phyloP scores from a whole-genome alignment of 2,888 invertebrate genomes.

The Amaurobius ferox region DNA sequence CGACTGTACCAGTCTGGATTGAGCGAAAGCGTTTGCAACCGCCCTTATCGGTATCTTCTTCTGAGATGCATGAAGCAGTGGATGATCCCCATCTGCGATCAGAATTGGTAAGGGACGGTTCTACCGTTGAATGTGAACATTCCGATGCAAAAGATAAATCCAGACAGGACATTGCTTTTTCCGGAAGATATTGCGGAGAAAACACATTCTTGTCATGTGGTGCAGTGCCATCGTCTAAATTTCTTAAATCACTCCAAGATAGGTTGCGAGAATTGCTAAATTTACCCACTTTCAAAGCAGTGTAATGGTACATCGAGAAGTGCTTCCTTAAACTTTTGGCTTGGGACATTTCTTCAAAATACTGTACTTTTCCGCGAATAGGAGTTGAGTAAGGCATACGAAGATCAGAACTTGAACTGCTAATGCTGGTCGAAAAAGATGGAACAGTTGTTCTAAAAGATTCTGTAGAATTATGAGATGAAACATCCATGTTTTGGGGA shows the following conservation, averaged over 20 bases:
- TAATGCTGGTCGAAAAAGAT: background rate
- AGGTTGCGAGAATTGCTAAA: constrained; percentile 17
- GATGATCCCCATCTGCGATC: constrained; percentile 9
- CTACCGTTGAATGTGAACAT: background rate
- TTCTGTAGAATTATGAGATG: background rate
- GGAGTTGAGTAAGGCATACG: background rate
- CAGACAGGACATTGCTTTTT: constrained; percentile 60
- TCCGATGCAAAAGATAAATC: constrained; percentile 35
- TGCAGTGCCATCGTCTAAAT: constrained; percentile 1
- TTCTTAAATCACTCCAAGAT: constrained; percentile 51
- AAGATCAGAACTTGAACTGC: constrained; percentile 1
- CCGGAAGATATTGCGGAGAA: constrained; percentile 59
- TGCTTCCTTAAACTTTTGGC: background rate
- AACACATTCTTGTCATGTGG: constrained; percentile 23
- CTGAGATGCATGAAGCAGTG: constrained; percentile 15
- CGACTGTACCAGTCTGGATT: constrained; percentile 40
- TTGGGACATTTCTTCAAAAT: constrained; percentile 35
- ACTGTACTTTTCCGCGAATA: constrained; percentile 42
- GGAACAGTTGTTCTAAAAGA: background rate
- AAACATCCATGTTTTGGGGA: background rate
- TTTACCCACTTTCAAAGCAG: background rate
- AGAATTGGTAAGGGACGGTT: background rate
- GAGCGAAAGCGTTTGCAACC: background rate
- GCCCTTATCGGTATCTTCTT: background rate
- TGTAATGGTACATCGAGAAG: too few species aligned